phyloP scores from a whole-genome alignment of 2,888 invertebrate species.

The Stomorhina lunata region DNA sequence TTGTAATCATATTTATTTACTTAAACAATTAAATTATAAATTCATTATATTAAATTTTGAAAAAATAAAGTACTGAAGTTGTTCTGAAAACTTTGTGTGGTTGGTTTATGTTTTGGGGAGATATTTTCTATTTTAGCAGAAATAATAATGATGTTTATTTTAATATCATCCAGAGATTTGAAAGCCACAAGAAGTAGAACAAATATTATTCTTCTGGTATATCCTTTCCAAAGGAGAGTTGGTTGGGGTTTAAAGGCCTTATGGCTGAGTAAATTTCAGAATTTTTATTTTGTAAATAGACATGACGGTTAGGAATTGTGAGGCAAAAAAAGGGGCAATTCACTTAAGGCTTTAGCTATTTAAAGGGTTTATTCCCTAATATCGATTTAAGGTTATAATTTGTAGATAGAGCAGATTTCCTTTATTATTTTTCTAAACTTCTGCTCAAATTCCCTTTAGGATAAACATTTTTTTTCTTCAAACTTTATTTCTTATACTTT shows the following conservation, averaged over 20 bases:
- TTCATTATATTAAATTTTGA: not conserved
- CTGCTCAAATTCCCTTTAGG: no score
- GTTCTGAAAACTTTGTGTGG: not conserved
- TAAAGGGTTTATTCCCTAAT: no score
- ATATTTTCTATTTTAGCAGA: not conserved
- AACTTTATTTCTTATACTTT: not conserved
- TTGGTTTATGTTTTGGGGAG: not conserved
- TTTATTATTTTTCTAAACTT: not conserved
- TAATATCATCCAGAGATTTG: constrained; percentile 34
- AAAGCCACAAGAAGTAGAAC: not conserved
- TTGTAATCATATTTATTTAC: not conserved
- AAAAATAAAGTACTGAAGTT: not conserved
- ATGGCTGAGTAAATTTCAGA: no score
- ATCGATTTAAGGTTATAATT: no score
- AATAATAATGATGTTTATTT: constrained; percentile 34
- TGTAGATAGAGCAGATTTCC: not conserved
- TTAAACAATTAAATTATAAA: constrained; percentile 21
- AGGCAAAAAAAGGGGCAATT: no score
- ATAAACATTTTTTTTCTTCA: no score
- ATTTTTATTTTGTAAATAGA: no score
- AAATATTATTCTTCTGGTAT: not conserved
- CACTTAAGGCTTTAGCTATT: no score
- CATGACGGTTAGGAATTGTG: no score
- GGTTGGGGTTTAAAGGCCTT: no score
- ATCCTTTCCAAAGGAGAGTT: no score